phyloP scores from a whole-genome alignment of 1,140 invertebrate genomes.

The Magallana angulata region DNA sequence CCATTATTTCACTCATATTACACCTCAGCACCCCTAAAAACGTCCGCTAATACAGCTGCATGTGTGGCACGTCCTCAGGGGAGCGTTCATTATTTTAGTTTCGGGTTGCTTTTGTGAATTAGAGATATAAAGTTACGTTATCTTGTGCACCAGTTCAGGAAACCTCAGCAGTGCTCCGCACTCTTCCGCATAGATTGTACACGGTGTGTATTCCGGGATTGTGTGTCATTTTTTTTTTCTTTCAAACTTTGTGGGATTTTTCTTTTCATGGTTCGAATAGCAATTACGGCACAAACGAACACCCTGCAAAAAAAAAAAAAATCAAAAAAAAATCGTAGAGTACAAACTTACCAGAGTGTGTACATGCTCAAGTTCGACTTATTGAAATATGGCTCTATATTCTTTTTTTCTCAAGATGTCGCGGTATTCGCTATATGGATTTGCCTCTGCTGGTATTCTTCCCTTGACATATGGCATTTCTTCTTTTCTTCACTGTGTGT shows the following conservation, averaged over 20 bases:
- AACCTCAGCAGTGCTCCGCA: not conserved
- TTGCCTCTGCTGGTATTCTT: too few relatives aligned
- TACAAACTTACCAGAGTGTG: too few relatives aligned
- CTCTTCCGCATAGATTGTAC: not conserved
- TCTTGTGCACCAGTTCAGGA: not conserved
- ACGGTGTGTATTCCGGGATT: conserved; percentile 22
- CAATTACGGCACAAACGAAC: not conserved
- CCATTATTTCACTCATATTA: conserved; percentile 15
- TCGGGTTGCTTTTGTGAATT: not conserved
- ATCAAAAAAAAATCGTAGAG: not conserved
- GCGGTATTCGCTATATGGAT: too few relatives aligned
- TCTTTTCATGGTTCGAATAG: conserved; percentile 20
- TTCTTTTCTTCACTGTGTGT: too few relatives aligned
- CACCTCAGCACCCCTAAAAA: not conserved
- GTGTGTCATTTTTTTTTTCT: not conserved
- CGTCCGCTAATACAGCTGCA: not conserved
- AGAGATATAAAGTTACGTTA: conserved; percentile 13
- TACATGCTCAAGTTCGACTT: conserved; percentile 5
- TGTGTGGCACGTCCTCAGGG: not conserved
- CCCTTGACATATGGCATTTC: too few relatives aligned
- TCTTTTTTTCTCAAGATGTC: too few relatives aligned
- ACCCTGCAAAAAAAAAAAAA: not conserved
- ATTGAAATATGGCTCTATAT: not conserved
- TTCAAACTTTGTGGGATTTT: not conserved
- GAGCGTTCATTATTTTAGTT: not conserved